Conservation (phyloP, 2,888 invertebrate species). For the Ashinkailepas kermadecensis region DNA sequence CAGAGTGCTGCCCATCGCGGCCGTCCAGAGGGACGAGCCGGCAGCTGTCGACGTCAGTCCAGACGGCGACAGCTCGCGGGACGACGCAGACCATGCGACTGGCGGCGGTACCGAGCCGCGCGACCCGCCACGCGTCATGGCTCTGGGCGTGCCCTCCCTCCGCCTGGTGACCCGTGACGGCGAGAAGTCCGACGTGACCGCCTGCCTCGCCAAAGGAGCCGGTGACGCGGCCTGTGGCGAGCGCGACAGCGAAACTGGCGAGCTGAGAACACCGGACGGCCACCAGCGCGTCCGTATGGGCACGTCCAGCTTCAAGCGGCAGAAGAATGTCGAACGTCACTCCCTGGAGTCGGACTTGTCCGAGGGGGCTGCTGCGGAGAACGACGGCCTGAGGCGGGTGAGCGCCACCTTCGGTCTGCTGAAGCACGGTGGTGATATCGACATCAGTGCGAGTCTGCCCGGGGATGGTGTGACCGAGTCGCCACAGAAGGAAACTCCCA, state of each 20-base stretch:
- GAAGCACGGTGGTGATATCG: too few relatives aligned
- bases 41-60: too few relatives aligned
- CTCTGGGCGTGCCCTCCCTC: neutral
- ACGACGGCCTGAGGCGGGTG: neutral
- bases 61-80: too few relatives aligned
- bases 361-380: too few relatives aligned
- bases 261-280: neutral
- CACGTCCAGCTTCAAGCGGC: constrained; percentile 4
- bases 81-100: too few relatives aligned
- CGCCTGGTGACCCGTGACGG: neutral
- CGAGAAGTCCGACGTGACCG: neutral
- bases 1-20: neutral
- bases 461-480: too few relatives aligned
- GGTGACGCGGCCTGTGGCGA: too few relatives aligned
- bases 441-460: too few relatives aligned
- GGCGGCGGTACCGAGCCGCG: neutral
- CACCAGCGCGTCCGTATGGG: neutral
- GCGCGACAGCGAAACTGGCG: neutral
- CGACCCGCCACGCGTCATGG: neutral
- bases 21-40: too few relatives aligned
- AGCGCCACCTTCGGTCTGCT: too few relatives aligned
- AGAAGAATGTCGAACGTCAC: neutral
- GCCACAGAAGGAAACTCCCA: too few relatives aligned
- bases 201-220: neutral
- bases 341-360: neutral